Base-by-base conservation (phyloP, 2,888 invertebrate species). In the Apodemia mormo region DNA sequence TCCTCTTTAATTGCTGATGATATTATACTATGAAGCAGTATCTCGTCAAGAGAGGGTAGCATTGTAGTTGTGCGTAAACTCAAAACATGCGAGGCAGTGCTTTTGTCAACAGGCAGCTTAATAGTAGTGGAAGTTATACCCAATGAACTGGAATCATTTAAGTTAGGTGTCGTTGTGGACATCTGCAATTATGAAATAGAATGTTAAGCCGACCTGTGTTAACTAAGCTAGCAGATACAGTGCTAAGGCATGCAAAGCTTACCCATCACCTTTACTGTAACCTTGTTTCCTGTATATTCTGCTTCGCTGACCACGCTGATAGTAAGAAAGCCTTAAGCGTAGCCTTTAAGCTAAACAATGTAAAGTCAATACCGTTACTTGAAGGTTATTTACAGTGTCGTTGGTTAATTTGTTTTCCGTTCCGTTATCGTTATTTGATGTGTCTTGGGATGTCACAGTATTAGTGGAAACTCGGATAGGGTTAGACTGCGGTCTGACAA, bases 391-490 rank as follows among this genome's bases (percentile, higher is more conserved):
- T 93, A 93, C 93, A 93, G 91, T 92, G 91, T 89, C 91, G 87
- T 82, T 88, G 86, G 89, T 92, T 91, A 90, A 89, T 83, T 84
- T 81, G 77, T 88, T 94, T 91, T 94, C 90, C 84, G 87, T 87
- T 92, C 88, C 94, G 94, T 94, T 94, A 94, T 94, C 94, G 94
- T 94, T 94, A 94, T 94, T 94, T 94, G 92, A 93, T 82, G 82
- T 88, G 85, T 90, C 90, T 86, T 87, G 88, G 87, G 87, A 86
- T 86, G 87, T 94, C 94, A 94, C 94, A 93, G 94, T 94, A 94
- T 94, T 95, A 95, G 94, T 95, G 93, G 94, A 95, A 92, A 94
- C 94, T 93, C 94, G 94, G 91, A 92, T 93, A 82, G 94, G 94
- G 91, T 93, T 93, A 93, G 88, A 88, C 88, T 88, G 88, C 79